Base-by-base conservation (phyloP, 2,797 vertebrate species). In the Saguinus oedipus region DNA sequence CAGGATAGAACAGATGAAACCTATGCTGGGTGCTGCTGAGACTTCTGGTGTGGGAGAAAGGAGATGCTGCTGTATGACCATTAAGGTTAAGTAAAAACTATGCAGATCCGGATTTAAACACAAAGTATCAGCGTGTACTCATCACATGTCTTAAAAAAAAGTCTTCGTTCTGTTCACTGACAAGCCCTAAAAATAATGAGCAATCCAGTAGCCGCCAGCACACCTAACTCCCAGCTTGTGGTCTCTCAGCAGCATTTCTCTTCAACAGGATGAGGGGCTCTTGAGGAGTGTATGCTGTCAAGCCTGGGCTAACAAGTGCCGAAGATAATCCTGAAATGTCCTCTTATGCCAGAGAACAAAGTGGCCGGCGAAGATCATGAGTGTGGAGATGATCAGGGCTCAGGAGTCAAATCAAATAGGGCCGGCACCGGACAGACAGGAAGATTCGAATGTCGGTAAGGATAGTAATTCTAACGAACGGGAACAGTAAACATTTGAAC, bases 251-350 rank as follows among this genome's bases (percentile, higher is more conserved):
- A 22, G 6, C 1, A 0, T 8, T 15, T 72, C 20, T 42, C 88
- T 11, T 19, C 26, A 24, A 8, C 26, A 68, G 75, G 8, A 33
- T 17, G 15, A 61, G 26, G 26, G 9, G 20, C 70, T 2, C 4
- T 48, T 4, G 19, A 30, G 24, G 39, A 59, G 36, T 0, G 19
- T 55, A 1, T 0, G 61, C n/a, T 26, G 15, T 13, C 7, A 0
- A 36, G 86, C 3, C 61, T 4, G 78, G 26, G 26, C 13, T 1
- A 24, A 36, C 46, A 27, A 20, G 4, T 2, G 20, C 0, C 0
- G 0, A 4, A 7, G 26, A 13, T 11, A 36, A 2, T 46, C 39
- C 72, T 4, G 4, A n/a, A 7, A 24, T 5, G 19, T 19, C 19
- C n/a, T 61, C 46, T 53, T 5, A 2, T 17, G 14, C 61, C 20